Evolutionary conservation across 2,797 vertebrate genomes (phyloP).

Genomic region (Trachurus trachurus): DNA sequence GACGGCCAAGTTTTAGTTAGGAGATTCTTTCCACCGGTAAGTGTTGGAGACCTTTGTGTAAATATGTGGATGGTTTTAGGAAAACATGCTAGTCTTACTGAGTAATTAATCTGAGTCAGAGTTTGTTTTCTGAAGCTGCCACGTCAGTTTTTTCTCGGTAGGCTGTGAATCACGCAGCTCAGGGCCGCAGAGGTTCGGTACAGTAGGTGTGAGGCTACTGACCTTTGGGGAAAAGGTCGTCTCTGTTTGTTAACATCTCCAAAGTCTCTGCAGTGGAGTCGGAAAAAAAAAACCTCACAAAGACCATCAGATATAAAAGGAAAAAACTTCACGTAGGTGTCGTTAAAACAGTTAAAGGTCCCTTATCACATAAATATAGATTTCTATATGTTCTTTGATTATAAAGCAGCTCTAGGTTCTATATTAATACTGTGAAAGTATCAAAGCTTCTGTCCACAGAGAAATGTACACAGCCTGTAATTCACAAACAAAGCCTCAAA

Average conservation of each 20-base stretch:
- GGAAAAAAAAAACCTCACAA: slow-evolving; percentile 20
- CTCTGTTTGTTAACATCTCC: slow-evolving; percentile 49
- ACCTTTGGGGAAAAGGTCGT: slow-evolving; percentile 69
- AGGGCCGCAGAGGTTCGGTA: slow-evolving; percentile 23
- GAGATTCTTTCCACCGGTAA: too few species aligned
- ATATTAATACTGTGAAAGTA: too few species aligned
- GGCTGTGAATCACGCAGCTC: slow-evolving; percentile 39
- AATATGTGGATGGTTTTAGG: slow-evolving; percentile 8
- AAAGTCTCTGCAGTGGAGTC: slow-evolving; percentile 43
- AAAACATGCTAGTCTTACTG: slow-evolving; percentile 29
- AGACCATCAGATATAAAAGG: slow-evolving; percentile 12
- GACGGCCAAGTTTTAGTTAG: not conserved
- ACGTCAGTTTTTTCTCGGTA: slow-evolving; percentile 51
- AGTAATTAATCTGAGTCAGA: slow-evolving; percentile 41
- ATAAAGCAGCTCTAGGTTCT: too few species aligned
- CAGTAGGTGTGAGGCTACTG: slow-evolving; percentile 47
- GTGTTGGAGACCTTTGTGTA: not conserved
- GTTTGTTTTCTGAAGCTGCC: slow-evolving; percentile 13
- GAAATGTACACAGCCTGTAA: too few species aligned
- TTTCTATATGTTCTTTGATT: too few species aligned
- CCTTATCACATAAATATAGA: too few species aligned
- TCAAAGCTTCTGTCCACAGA: too few species aligned
- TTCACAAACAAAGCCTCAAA: too few species aligned
- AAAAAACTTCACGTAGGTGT: not conserved
- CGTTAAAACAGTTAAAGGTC: too few species aligned